Percentiles rank a stretch among this genome's conserved stretches.
phyloP scores from a whole-genome alignment of 2,113 vertebrate genomes.

The Acrocephalus kingi region DNA sequence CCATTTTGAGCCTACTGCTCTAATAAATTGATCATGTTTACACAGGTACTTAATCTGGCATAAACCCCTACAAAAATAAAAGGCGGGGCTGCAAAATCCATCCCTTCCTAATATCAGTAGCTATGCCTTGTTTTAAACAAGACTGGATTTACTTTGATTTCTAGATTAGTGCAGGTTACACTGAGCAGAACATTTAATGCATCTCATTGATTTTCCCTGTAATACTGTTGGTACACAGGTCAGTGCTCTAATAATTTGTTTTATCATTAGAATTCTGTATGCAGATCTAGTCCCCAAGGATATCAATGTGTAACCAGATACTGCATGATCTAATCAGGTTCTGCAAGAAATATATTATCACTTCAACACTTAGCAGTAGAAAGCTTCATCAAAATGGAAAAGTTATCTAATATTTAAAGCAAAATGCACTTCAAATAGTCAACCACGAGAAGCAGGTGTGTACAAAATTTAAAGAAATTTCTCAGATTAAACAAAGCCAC shows the following conservation, averaged over 20 bases:
- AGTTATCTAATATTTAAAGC: not conserved
- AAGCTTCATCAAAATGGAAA: slow-evolving; percentile 7
- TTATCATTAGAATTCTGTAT: slow-evolving; percentile 36
- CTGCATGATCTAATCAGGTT: not conserved
- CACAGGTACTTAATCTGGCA: not conserved
- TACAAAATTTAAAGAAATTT: not conserved
- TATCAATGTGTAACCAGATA: slow-evolving; percentile 23
- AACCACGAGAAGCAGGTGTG: not conserved
- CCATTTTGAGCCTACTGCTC: not conserved
- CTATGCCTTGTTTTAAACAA: not conserved
- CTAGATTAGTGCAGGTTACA: not conserved
- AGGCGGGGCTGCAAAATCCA: not conserved
- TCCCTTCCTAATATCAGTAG: not conserved
- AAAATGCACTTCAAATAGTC: not conserved
- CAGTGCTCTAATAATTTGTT: slow-evolving; percentile 25
- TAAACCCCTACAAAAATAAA: not conserved
- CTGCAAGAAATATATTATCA: not conserved
- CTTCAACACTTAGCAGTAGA: not conserved
- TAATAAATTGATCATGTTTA: not conserved
- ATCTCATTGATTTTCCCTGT: slow-evolving; percentile 24
- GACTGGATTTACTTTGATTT: slow-evolving; percentile 41
- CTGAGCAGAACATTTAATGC: slow-evolving; percentile 24
- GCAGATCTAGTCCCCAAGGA: not conserved
- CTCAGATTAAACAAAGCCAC: not conserved
- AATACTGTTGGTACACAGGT: slow-evolving; percentile 20